Evolutionary conservation across 2,888 invertebrate genomes (phyloP), one percentile per base, ranked within the genome.

Genomic region (Colletes collaris): DNA sequence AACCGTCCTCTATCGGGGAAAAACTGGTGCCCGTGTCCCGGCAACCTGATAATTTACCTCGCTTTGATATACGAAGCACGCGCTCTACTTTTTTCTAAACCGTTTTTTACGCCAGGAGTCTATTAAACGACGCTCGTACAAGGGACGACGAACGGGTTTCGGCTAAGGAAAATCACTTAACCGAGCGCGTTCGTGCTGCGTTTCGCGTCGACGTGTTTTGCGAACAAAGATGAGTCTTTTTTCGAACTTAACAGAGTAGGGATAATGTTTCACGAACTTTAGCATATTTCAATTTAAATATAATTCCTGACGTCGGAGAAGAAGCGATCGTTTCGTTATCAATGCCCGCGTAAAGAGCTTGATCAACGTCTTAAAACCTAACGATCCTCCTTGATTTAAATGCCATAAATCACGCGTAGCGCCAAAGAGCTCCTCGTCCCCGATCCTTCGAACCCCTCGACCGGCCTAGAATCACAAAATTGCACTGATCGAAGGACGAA

Each of bases 11-110:
- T 37, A 64, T 53, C 65, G 27, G 4, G 4, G 49, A 68, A 68
- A 65, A 16, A 19, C 37, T 49, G 55, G 37, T 56, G 78, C 76
- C 67, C 68, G 53, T 62, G 59, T 60, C 68, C 60, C 40, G 66
- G 59, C 49, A 70, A 73, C 52, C 63, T 52, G 73, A 73, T 81
- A 73, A 81, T 73, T 82, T 81, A 76, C 55, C 16, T 62, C 53
- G 63, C 66, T 70, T 73, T 70, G 69, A 56, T 65, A 68, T 67
- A 69, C 76, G 53, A 16, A 65, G 63, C 73, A 76, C 73, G 79
- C 64, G 79, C 63, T 73, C 79, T 35, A 63, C 52, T 66, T 76
- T 60, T 40, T 56, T 62, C 11, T 2, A 35, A 13, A 10, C 11
- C 2, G 60, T 16, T 55, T n/a, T 27, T 49, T 56, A 5, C 62